These are phyloP conservation scores for Alligator mississippiensis DNA, from an alignment of 2,113 vertebrate species.

Conservation along the genomic window DNA sequence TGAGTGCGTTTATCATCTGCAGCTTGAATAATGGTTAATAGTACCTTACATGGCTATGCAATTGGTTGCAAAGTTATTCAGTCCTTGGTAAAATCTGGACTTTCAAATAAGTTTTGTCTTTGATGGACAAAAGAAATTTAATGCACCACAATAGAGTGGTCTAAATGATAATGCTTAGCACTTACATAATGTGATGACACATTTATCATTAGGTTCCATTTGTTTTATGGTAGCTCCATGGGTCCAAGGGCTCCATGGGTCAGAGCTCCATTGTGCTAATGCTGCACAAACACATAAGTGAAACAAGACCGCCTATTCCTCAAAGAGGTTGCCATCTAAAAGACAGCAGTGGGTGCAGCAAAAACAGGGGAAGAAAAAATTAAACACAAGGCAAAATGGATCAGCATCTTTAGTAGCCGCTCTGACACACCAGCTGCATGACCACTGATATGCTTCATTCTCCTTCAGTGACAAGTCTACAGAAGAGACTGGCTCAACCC, in stretches of 20 bases:
- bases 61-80: neutral
- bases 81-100: neutral
- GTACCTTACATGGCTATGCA: neutral
- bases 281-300: rapidly evolving
- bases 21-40: neutral
- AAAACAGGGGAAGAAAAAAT: neutral
- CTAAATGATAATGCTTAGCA: neutral
- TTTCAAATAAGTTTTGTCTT: neutral
- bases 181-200: neutral
- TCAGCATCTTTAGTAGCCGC: neutral
- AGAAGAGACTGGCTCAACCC: neutral
- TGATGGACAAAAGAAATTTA: neutral
- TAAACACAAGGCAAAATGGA: neutral
- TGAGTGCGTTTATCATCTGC: neutral
- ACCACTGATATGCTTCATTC: rapidly evolving
- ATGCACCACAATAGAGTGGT: neutral
- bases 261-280: neutral
- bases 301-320: neutral
- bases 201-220: neutral
- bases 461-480: neutral
- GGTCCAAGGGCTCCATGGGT: neutral
- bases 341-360: neutral
- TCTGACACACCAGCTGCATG: neutral
- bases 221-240: neutral
- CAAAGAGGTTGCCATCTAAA: neutral